Evolutionary conservation across 2,888 invertebrate species (phyloP).

Genomic region (Pachydiplax longipennis): DNA sequence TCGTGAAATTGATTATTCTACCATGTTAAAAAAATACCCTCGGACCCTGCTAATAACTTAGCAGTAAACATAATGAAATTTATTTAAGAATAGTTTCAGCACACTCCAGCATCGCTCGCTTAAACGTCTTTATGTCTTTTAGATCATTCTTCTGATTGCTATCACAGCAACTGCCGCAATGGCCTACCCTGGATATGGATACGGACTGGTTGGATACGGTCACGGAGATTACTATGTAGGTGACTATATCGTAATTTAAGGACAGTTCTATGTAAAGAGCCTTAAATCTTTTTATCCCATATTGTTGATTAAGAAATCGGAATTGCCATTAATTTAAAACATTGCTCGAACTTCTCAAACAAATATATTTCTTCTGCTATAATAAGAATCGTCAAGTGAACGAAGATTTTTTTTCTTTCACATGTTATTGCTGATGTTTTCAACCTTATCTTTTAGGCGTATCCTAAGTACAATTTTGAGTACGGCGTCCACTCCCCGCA

Average conservation of each 20-base stretch:
- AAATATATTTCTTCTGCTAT: no score
- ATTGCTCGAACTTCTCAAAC: neutral
- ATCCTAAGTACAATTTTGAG: slow-evolving; percentile 2
- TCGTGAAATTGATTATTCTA: no score
- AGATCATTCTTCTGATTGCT: neutral
- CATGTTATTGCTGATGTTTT: neutral
- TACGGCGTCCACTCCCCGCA: slow-evolving; percentile 14
- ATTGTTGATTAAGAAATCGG: no score
- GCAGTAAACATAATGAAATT: no score
- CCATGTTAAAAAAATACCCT: no score
- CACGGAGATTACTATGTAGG: neutral
- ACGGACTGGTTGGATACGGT: neutral
- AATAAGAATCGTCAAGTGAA: neutral
- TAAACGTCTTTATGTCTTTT: neutral
- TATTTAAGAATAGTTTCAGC: no score
- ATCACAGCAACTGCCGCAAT: neutral
- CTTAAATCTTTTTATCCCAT: no score
- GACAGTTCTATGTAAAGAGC: no score
- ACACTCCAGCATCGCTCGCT: no score
- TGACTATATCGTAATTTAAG: neutral
- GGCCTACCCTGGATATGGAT: neutral
- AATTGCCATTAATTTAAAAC: no score
- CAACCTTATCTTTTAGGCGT: neutral
- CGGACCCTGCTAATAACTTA: no score
- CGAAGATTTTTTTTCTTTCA: no score